phyloP scores from a whole-genome alignment of 1,140 invertebrate genomes.

The Chionoecetes opilio region DNA sequence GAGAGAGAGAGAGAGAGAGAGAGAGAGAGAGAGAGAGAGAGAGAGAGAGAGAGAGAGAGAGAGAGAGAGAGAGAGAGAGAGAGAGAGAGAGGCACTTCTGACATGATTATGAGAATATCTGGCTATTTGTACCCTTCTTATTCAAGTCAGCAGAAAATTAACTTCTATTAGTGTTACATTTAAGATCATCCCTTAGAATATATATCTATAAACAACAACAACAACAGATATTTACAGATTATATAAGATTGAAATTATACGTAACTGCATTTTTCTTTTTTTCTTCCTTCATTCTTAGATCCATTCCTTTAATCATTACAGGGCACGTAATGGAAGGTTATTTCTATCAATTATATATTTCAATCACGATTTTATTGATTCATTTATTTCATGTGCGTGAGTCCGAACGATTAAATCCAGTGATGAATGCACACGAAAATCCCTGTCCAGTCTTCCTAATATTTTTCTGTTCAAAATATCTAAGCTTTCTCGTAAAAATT shows the following conservation, averaged over 20 bases:
- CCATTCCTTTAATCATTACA: neutral
- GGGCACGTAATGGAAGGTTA: neutral
- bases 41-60: too few species aligned
- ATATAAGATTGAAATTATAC: neutral
- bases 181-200: neutral
- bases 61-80: neutral
- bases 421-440: too few species aligned
- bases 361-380: neutral
- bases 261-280: neutral
- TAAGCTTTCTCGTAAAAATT: neutral
- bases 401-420: neutral
- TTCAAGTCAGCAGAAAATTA: neutral
- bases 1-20: neutral
- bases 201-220: neutral
- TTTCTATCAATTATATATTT: neutral
- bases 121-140: neutral
- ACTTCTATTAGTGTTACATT: neutral
- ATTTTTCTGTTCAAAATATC: too few species aligned
- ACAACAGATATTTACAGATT: neutral
- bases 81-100: neutral
- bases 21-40: too few species aligned
- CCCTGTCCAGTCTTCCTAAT: too few species aligned
- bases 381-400: neutral
- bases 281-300: neutral
- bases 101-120: neutral